phyloP scores from a whole-genome alignment of 2,888 invertebrate genomes.

The Dromius quadrimaculatus region DNA sequence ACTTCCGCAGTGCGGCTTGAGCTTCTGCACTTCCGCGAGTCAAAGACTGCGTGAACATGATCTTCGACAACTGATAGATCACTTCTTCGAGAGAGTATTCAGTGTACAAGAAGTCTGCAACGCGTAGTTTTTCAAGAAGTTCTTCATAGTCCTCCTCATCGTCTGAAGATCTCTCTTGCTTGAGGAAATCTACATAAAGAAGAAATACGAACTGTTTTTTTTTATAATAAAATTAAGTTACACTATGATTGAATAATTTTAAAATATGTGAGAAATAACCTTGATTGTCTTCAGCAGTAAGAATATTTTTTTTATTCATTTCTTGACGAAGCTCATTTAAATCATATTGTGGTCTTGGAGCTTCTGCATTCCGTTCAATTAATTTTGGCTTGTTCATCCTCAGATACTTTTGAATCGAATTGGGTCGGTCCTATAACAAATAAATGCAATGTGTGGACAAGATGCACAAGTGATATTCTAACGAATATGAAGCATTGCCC shows the following conservation, averaged over 20 bases:
- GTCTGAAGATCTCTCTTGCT: slow-evolving; percentile 14
- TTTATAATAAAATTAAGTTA: too few relatives aligned
- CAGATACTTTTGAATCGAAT: slow-evolving; percentile 54
- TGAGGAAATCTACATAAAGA: slow-evolving; percentile 3
- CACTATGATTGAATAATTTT: too few relatives aligned
- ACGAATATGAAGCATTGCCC: too few relatives aligned
- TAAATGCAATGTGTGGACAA: too few relatives aligned
- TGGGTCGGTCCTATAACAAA: slow-evolving; percentile 53
- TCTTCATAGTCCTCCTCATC: slow-evolving; percentile 73
- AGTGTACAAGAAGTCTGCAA: slow-evolving; percentile 79
- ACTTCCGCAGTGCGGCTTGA: slow-evolving; percentile 79
- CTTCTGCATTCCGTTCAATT: slow-evolving; percentile 27
- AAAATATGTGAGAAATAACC: slow-evolving; percentile 37
- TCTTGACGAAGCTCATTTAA: slow-evolving; percentile 65
- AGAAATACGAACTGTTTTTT: too few relatives aligned
- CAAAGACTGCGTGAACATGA: slow-evolving; percentile 83
- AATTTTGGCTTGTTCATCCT: slow-evolving; percentile 42
- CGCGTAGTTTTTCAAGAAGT: slow-evolving; percentile 75
- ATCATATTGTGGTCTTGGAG: slow-evolving; percentile 51
- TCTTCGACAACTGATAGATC: slow-evolving; percentile 84
- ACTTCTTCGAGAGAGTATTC: slow-evolving; percentile 84
- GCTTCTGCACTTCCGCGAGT: slow-evolving; percentile 77
- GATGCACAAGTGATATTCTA: too few relatives aligned
- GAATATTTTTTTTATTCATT: slow-evolving; percentile 64
- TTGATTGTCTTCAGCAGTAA: slow-evolving; percentile 19